These are phyloP conservation scores for Ischnura elegans DNA, from an alignment of 2,888 invertebrate genomes.

Conservation along the genomic window DNA sequence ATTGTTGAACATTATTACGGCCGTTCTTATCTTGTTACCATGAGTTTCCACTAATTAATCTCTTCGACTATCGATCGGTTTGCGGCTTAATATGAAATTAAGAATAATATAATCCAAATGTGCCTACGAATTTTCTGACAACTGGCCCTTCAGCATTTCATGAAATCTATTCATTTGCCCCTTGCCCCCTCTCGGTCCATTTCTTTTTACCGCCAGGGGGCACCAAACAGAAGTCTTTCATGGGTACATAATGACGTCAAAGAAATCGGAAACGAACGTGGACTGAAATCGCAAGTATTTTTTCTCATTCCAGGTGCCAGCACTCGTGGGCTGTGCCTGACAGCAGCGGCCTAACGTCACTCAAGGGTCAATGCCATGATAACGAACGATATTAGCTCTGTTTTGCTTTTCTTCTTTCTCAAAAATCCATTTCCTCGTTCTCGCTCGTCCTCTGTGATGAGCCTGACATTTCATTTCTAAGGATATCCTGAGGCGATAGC, in stretches of 20 bases:
- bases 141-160: no score
- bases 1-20: no score
- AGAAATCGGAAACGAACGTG: not conserved
- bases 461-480: not conserved
- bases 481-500: not conserved
- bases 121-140: no score
- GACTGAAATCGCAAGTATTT: not conserved
- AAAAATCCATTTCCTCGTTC: not conserved
- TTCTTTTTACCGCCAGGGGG: not conserved
- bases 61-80: no score
- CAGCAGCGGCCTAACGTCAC: not conserved
- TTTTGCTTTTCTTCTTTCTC: not conserved
- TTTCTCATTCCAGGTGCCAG: not conserved
- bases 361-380: not conserved
- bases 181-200: not conserved
- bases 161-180: not conserved
- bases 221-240: not conserved
- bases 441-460: not conserved
- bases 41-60: no score
- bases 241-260: not conserved
- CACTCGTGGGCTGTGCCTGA: not conserved
- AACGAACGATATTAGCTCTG: not conserved
- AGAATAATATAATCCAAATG: no score
- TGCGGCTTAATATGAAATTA: no score
- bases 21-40: no score